These are phyloP conservation scores for Kuschelorhynchus macadamiae DNA, from an alignment of 2,888 invertebrate species.

Conservation along the genomic window DNA sequence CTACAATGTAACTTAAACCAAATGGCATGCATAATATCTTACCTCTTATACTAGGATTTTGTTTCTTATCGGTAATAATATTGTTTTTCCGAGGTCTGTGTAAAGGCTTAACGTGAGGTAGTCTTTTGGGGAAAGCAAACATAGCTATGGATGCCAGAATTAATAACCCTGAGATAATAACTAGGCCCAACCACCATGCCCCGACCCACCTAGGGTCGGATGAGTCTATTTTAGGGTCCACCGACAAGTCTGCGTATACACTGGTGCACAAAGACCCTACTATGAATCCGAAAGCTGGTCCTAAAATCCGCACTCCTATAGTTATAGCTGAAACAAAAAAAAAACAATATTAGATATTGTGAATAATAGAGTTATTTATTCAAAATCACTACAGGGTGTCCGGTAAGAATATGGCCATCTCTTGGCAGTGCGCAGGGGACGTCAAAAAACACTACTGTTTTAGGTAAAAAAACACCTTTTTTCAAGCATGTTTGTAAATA, in stretches of 20 bases:
- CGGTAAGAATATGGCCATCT: too few species aligned
- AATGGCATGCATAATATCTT: constrained; percentile 9
- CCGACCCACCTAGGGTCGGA: constrained; percentile 94
- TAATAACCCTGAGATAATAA: constrained; percentile 87
- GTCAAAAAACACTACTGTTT: too few species aligned
- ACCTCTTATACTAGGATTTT: constrained; percentile 70
- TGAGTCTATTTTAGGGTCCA: constrained; percentile 81
- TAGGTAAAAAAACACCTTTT: too few species aligned
- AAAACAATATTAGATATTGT: too few species aligned
- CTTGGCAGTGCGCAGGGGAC: too few species aligned
- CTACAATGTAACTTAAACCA: too few species aligned
- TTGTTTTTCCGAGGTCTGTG: constrained; percentile 62
- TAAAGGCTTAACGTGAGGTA: constrained; percentile 70
- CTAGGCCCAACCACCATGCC: constrained; percentile 96
- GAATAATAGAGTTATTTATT: too few species aligned
- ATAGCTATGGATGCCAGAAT: constrained; percentile 88
- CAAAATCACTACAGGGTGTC: too few species aligned
- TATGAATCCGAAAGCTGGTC: constrained; percentile 91
- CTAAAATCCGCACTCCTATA: constrained; percentile 91
- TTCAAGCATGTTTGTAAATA: too few species aligned
- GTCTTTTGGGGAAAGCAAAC: constrained; percentile 90
- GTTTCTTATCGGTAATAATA: constrained; percentile 64
- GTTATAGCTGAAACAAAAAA: constrained; percentile 80
- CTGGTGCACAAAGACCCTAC: constrained; percentile 91
- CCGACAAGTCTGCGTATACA: constrained; percentile 85